A percentile compares a stretch with the other conserved stretches of the same genome.
These are phyloP conservation scores for Athene noctua DNA, from an alignment of 2,113 vertebrate species.

Conservation along the genomic window DNA sequence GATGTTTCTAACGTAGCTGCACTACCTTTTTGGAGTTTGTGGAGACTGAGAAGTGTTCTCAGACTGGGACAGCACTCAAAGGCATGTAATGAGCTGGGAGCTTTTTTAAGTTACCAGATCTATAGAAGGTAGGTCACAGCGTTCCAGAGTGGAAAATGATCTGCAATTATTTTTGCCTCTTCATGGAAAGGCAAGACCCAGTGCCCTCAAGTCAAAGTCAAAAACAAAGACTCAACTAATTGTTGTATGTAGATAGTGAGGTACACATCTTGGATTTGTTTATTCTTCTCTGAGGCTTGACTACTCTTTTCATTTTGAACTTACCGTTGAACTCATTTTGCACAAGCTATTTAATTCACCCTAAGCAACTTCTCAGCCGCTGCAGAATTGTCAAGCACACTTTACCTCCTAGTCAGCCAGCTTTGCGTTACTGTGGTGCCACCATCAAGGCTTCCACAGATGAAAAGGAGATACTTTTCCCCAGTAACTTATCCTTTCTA, in stretches of 20 bases:
- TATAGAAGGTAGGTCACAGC: background rate
- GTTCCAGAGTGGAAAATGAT: background rate
- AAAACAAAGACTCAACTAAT: background rate
- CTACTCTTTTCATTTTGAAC: background rate
- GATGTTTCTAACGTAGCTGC: background rate
- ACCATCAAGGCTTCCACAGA: background rate
- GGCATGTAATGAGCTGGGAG: background rate
- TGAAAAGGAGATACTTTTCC: background rate
- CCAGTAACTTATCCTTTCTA: background rate
- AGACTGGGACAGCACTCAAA: background rate
- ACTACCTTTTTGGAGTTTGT: background rate
- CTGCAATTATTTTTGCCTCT: background rate
- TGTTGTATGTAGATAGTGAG: background rate
- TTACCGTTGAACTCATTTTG: background rate
- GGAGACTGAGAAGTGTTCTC: background rate
- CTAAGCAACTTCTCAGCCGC: background rate
- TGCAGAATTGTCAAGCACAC: background rate
- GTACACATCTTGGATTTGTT: background rate
- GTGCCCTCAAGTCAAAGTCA: background rate
- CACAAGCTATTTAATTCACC: background rate
- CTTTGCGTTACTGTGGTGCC: background rate
- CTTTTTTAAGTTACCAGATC: background rate
- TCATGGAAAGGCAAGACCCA: background rate
- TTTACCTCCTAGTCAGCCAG: background rate
- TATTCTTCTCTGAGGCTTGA: background rate